Conservation (phyloP, 2,888 invertebrate genomes). For the Perdita meconis region DNA sequence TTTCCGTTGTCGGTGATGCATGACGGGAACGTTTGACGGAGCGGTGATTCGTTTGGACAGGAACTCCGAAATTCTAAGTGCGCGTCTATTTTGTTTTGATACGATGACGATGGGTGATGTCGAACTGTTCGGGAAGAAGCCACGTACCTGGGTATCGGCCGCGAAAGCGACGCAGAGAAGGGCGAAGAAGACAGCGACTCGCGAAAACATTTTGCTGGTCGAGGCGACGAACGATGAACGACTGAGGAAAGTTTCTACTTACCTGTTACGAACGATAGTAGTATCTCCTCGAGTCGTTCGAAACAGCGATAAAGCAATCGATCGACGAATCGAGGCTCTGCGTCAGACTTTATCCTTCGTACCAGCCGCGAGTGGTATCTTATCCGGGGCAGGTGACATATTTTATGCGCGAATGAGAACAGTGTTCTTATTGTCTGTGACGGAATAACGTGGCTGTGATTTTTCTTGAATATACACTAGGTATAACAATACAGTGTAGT, state of each 20-base stretch:
- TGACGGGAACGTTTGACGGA: too few relatives aligned
- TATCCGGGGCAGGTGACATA: constrained; percentile 35
- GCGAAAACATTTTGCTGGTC: constrained; percentile 51
- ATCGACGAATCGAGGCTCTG: constrained; percentile 43
- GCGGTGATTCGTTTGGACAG: too few relatives aligned
- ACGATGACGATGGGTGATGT: too few relatives aligned
- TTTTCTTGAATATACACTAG: too few relatives aligned
- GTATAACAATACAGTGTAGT: too few relatives aligned
- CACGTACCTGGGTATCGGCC: constrained; percentile 50
- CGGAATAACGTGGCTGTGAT: too few relatives aligned
- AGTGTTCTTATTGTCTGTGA: too few relatives aligned
- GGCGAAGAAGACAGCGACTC: constrained; percentile 24
- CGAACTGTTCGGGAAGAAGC: too few relatives aligned
- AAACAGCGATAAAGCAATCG: constrained; percentile 48
- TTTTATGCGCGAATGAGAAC: constrained; percentile 11
- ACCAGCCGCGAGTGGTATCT: constrained; percentile 36
- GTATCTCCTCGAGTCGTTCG: constrained; percentile 35
- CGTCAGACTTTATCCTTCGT: constrained; percentile 33
- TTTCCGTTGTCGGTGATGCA: too few relatives aligned
- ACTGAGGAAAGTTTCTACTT: constrained; percentile 27
- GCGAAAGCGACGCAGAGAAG: constrained; percentile 28
- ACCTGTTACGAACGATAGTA: constrained; percentile 11
- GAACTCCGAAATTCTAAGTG: too few relatives aligned
- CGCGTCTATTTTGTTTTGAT: too few relatives aligned
- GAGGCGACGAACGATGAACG: constrained; percentile 17